Conservation (phyloP, 2,113 vertebrate genomes). For the Colistium nudipinnis region DNA sequence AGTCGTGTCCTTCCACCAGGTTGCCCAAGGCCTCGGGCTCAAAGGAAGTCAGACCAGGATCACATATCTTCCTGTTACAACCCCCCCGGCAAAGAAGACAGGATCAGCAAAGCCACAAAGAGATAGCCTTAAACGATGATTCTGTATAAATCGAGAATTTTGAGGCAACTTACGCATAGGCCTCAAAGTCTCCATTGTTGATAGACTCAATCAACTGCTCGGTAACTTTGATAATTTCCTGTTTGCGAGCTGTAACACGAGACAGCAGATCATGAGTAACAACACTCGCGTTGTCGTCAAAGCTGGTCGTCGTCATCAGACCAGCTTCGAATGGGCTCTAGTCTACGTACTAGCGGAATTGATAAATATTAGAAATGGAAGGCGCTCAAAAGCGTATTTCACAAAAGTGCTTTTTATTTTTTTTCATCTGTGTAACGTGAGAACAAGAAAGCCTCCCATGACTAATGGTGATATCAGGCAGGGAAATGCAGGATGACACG, state of each 20-base stretch:
- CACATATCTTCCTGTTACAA: constrained; percentile 95
- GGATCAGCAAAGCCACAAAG: constrained; percentile 2
- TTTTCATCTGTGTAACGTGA: constrained; percentile 8
- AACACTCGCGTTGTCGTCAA: too few relatives aligned
- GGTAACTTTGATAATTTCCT: constrained; percentile 84
- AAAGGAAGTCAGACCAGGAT: constrained; percentile 96
- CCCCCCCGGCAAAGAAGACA: constrained; percentile 3
- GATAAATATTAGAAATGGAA: constrained; percentile 74
- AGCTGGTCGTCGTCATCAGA: too few relatives aligned
- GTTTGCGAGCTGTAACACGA: constrained; percentile 81
- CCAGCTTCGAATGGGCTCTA: constrained; percentile 60
- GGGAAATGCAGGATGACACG: constrained; percentile 62
- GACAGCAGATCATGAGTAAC: constrained; percentile 36
- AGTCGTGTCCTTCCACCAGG: constrained; percentile 97
- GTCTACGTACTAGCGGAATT: constrained; percentile 54
- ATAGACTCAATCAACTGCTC: constrained; percentile 84
- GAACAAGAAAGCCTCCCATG: constrained; percentile 69
- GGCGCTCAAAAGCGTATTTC: constrained; percentile 43
- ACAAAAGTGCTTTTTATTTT: constrained; percentile 5
- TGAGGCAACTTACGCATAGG: constrained; percentile 77
- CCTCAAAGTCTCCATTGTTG: constrained; percentile 85
- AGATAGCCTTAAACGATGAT: background rate
- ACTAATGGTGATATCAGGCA: constrained; percentile 72
- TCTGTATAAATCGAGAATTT: background rate
- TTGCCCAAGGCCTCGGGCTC: constrained; percentile 97